Conservation (phyloP, 2,888 invertebrate species). For the Drosophila multiciliata region DNA sequence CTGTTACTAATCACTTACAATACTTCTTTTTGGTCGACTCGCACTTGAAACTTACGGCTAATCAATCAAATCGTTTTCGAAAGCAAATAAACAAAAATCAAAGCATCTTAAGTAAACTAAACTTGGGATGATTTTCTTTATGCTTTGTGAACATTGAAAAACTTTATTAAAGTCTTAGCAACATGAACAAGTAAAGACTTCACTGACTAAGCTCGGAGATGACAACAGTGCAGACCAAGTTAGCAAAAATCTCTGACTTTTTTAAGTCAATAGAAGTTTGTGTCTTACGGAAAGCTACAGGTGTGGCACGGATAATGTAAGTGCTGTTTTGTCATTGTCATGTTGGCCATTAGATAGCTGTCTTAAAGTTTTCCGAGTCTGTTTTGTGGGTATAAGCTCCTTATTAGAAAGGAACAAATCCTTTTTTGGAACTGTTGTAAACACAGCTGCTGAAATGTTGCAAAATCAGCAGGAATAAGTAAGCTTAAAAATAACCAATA, state of each 20-base stretch:
- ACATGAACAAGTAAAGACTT: conserved; percentile 1
- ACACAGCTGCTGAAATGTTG: conserved; percentile 44
- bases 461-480: conserved; percentile 5
- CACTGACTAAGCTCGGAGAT: conserved; percentile 14
- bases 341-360: conserved; percentile 15
- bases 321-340: conserved; percentile 19
- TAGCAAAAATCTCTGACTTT: conserved; percentile 11
- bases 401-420: neutral
- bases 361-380: conserved; percentile 7
- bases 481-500: conserved; percentile 1
- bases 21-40: conserved; percentile 2
- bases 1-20: conserved; percentile 49
- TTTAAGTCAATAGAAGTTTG: conserved; percentile 39
- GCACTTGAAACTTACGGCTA: conserved; percentile 54
- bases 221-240: conserved; percentile 15
- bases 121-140: conserved; percentile 7
- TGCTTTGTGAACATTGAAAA: conserved; percentile 8
- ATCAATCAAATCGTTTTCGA: conserved; percentile 59
- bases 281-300: conserved; percentile 43
- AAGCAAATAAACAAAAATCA: neutral
- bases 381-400: neutral
- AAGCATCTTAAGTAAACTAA: conserved; percentile 15
- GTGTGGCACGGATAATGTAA: conserved; percentile 34
- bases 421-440: conserved; percentile 8
- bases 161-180: conserved; percentile 26